Base-by-base conservation (phyloP, 2,797 vertebrate species). In the Dicrostonyx torquatus region DNA sequence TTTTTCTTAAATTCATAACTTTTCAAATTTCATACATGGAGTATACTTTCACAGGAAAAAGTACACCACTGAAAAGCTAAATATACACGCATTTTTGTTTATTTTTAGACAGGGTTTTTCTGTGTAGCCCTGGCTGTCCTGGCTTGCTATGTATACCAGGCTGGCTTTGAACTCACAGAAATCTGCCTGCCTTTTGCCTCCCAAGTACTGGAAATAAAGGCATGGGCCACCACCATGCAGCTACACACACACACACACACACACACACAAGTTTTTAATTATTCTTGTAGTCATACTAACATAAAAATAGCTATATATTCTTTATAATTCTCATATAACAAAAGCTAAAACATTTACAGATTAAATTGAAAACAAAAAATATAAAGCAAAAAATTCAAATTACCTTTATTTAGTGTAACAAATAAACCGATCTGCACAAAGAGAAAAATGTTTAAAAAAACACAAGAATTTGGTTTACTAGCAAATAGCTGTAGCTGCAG, bases 221-320 rank as follows among this genome's bases (percentile, higher is more conserved):
- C 10, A 0, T 37, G 18, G 4, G n/a, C 68, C 68, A 70, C 68
- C 17, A 37, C n/a, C 18, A 22, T 37, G n/a, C 10, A 18, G 18
- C 68, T 79, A 79, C 50, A 45, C 17, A 80, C 58, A 34, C 14
- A 55, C 43, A 43, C 4, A 43, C 43, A n/a, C 5, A 55, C 6
- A 55, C 6, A 55, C 18, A n/a, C n/a, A n/a, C n/a, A n/a, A n/a
- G 12, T 10, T 95, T 95, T 96, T 94, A 89, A 85, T 83, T 93
- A 92, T 90, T 91, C 7, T 97, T 94, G 80, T 75, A 94, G 93
- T 87, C 95, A 70, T 84, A 94, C n/a, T 73, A 96, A 97, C 91
- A 94, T 94, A 96, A 97, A 97, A 97, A 96, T 96, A 96, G 53
- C 62, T 79, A 95, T 90, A 93, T n/a, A 88, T 53, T 94, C 72